Conservation (phyloP, 1,140 invertebrate species). For the Heliconius nattereri region DNA sequence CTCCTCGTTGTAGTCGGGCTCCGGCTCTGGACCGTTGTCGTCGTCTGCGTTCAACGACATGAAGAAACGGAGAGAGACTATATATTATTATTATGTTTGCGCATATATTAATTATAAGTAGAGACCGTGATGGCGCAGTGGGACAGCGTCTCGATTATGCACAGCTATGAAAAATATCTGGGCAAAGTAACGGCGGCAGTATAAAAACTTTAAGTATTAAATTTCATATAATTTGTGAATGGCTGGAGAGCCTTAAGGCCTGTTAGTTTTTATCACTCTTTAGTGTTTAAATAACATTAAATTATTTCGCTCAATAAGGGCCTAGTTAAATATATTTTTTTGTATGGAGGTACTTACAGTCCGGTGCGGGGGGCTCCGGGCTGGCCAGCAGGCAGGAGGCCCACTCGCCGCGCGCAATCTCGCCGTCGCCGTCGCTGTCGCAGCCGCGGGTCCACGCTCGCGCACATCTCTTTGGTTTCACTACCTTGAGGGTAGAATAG, state of each 20-base stretch:
- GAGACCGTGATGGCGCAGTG: no score
- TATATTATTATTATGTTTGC: slow-evolving; percentile 83
- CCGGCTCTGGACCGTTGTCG: slow-evolving; percentile 79
- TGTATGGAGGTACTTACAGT: slow-evolving; percentile 72
- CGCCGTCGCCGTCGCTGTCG: slow-evolving; percentile 89
- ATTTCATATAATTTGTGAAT: no score
- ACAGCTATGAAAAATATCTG: no score
- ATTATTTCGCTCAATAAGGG: no score
- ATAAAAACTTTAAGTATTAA: no score
- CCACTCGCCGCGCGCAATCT: slow-evolving; percentile 91
- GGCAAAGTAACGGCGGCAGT: no score
- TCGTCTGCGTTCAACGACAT: slow-evolving; percentile 89
- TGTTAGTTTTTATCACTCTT: no score
- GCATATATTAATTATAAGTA: slow-evolving; percentile 51
- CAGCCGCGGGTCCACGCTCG: slow-evolving; percentile 93
- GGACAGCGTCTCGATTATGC: no score
- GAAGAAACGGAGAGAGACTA: slow-evolving; percentile 91
- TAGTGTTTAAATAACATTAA: no score
- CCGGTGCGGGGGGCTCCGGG: slow-evolving; percentile 72
- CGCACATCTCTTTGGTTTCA: slow-evolving; percentile 93
- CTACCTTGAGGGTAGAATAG: slow-evolving; percentile 78
- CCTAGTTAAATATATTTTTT: background rate
- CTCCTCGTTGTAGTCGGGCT: slow-evolving; percentile 78
- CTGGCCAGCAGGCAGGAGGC: slow-evolving; percentile 86
- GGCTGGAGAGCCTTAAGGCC: no score